phyloP scores from a whole-genome alignment of 2,888 invertebrate species.

The Cheilosia impressa region DNA sequence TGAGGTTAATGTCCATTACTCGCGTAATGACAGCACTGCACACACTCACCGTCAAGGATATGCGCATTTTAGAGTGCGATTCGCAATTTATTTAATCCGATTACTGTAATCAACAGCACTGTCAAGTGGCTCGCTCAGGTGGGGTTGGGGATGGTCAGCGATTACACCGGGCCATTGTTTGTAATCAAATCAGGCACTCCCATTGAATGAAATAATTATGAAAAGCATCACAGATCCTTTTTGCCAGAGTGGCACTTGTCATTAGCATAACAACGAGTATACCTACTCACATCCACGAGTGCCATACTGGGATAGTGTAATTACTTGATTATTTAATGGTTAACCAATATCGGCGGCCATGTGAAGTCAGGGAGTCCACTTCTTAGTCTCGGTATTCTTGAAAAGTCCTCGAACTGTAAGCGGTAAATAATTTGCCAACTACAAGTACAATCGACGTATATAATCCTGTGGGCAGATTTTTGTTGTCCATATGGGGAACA shows the following conservation, averaged over 20 bases:
- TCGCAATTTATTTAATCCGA: slow-evolving; percentile 75
- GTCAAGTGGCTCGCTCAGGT: slow-evolving; percentile 64
- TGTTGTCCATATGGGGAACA: not conserved
- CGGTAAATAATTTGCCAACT: slow-evolving; percentile 42
- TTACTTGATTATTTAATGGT: slow-evolving; percentile 61
- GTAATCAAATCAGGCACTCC: slow-evolving; percentile 68
- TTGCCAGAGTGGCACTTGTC: slow-evolving; percentile 55
- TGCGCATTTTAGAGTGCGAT: slow-evolving; percentile 68
- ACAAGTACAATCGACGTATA: slow-evolving; percentile 37
- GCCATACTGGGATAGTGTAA: slow-evolving; percentile 15
- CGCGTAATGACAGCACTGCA: slow-evolving; percentile 56
- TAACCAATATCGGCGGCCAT: slow-evolving; percentile 48
- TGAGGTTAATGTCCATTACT: slow-evolving; percentile 70
- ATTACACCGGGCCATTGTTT: slow-evolving; percentile 65
- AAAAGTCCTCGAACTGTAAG: slow-evolving; percentile 26
- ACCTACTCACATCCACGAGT: not conserved
- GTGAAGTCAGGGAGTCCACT: slow-evolving; percentile 28
- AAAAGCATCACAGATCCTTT: slow-evolving; percentile 33
- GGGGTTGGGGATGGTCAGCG: slow-evolving; percentile 30
- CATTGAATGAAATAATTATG: slow-evolving; percentile 73
- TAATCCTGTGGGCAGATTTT: slow-evolving; percentile 47
- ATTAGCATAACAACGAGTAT: slow-evolving; percentile 44
- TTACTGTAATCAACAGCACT: slow-evolving; percentile 70
- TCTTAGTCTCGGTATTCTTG: slow-evolving; percentile 38
- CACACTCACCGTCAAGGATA: slow-evolving; percentile 33